Evolutionary conservation across 2,888 invertebrate species (phyloP).

Genomic region (Salticus scenicus): DNA sequence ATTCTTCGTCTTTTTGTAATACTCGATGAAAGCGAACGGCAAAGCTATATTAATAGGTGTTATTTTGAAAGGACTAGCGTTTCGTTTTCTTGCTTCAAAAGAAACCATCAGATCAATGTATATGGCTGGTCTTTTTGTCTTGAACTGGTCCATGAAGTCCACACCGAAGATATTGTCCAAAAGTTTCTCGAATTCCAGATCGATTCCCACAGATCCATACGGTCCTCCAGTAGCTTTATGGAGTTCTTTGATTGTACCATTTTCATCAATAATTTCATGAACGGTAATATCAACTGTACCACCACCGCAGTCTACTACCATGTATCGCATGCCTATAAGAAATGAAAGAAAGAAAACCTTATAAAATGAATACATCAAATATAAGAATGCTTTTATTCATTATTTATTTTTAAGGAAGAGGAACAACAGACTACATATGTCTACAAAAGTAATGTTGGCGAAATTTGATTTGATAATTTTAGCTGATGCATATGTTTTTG

Average conservation of each 20-base stretch:
- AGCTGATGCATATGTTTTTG: no score
- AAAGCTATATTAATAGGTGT: slow-evolving; percentile 77
- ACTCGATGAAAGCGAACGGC: slow-evolving; percentile 79
- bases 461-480: no score
- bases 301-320: slow-evolving; percentile 80
- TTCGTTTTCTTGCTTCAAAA: slow-evolving; percentile 79
- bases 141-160: slow-evolving; percentile 78
- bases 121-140: slow-evolving; percentile 76
- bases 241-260: slow-evolving; percentile 77
- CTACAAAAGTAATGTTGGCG: no score
- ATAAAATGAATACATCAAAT: no score
- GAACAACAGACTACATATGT: no score
- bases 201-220: slow-evolving; percentile 76
- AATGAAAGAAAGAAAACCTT: neutral
- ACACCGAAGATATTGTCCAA: slow-evolving; percentile 78
- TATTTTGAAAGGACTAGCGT: slow-evolving; percentile 77
- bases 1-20: slow-evolving; percentile 76
- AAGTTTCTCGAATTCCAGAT: slow-evolving; percentile 78
- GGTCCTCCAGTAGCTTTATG: slow-evolving; percentile 79
- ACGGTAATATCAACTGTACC: slow-evolving; percentile 80
- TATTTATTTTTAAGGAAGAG: no score
- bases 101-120: slow-evolving; percentile 79
- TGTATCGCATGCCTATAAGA: slow-evolving; percentile 77
- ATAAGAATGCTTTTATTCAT: no score
- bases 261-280: slow-evolving; percentile 77